A percentile compares a stretch with the other conserved stretches of the same genome.
Evolutionary conservation across 2,113 vertebrate genomes (phyloP).

Genomic region (Melanostigma gelatinosum): DNA sequence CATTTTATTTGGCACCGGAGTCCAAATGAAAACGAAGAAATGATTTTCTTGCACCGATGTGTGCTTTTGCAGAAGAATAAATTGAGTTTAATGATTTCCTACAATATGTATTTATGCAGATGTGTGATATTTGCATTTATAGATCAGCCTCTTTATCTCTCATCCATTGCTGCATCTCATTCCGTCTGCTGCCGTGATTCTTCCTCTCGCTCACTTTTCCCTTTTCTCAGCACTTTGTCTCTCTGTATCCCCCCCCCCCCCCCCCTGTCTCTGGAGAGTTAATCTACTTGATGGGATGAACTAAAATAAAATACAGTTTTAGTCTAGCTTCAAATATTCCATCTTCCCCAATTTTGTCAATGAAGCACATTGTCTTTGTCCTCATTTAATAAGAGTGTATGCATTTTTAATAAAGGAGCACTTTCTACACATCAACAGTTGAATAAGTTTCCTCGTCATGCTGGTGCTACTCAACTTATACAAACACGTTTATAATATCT

Average conservation of each 20-base stretch:
- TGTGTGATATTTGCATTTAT: conserved; percentile 52
- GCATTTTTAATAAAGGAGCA: background rate
- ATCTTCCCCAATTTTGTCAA: background rate
- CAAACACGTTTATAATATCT: background rate
- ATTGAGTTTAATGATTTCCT: conserved; percentile 55
- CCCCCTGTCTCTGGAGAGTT: conserved; percentile 7
- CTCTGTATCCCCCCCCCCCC: background rate
- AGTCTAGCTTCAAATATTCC: background rate
- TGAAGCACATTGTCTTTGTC: background rate
- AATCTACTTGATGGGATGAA: background rate
- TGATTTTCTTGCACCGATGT: conserved; percentile 14
- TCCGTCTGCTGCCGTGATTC: background rate
- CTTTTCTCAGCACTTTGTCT: background rate
- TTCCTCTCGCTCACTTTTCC: conserved; percentile 6
- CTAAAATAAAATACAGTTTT: conserved; percentile 1
- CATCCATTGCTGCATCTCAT: conserved; percentile 40
- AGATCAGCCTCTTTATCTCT: conserved; percentile 48
- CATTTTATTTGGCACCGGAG: conserved; percentile 46
- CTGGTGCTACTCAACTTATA: background rate
- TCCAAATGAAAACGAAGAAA: conserved; percentile 55
- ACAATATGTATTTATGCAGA: conserved; percentile 66
- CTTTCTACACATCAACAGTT: background rate
- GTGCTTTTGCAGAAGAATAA: conserved; percentile 48
- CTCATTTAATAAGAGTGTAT: background rate
- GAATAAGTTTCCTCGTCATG: background rate